Evolutionary conservation across 2,888 invertebrate genomes (phyloP).

Genomic region (Drosophila robusta): DNA sequence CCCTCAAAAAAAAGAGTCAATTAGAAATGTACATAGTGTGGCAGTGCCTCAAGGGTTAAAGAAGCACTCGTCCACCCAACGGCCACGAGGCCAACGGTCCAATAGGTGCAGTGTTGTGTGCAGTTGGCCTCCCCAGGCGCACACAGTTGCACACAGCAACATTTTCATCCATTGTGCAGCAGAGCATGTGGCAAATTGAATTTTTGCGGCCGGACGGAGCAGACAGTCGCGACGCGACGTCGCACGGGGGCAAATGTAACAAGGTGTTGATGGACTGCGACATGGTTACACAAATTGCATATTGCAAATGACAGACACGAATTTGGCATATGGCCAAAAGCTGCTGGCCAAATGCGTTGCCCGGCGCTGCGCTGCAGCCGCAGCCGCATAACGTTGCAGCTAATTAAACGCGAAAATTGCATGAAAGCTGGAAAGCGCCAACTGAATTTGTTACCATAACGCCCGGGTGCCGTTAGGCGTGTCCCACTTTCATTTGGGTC

Average conservation of each 20-base stretch:
- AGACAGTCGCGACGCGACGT: background rate
- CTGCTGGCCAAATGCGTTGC: slow-evolving; percentile 18
- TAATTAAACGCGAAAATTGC: slow-evolving; percentile 74
- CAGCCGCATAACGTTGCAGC: slow-evolving; percentile 61
- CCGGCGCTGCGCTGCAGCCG: slow-evolving; percentile 19
- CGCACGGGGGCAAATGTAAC: slow-evolving; percentile 33
- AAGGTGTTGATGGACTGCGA: slow-evolving; percentile 78
- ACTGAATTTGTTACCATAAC: slow-evolving; percentile 43
- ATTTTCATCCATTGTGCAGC: slow-evolving; percentile 36
- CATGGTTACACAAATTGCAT: slow-evolving; percentile 75
- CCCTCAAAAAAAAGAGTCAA: slow-evolving; percentile 30
- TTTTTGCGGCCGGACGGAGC: slow-evolving; percentile 44
- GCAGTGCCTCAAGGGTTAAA: slow-evolving; percentile 2
- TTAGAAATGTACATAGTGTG: slow-evolving; percentile 55
- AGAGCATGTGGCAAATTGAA: slow-evolving; percentile 56
- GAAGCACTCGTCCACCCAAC: background rate
- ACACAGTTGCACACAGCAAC: slow-evolving; percentile 9
- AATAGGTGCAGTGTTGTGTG: background rate
- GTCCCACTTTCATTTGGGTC: no score
- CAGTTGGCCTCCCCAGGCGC: slow-evolving; percentile 14
- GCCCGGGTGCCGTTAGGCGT: background rate
- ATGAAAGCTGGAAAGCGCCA: slow-evolving; percentile 38
- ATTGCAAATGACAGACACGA: slow-evolving; percentile 38
- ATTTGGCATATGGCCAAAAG: slow-evolving; percentile 54
- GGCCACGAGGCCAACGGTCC: background rate